Conservation (phyloP, 1,140 invertebrate species). For the Drosophila bocki region DNA sequence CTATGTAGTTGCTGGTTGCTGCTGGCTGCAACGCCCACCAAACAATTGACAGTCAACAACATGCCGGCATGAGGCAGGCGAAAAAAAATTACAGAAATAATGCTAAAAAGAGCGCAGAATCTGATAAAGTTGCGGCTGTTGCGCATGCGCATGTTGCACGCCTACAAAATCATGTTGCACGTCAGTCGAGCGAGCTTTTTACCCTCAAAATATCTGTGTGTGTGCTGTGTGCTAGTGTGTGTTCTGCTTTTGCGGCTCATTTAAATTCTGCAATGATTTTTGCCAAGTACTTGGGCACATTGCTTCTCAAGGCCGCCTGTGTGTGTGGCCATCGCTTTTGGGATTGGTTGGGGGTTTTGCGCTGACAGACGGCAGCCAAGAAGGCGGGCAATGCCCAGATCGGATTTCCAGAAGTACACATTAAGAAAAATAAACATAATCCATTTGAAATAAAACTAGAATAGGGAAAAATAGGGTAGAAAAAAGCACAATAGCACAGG, state of each 20-base stretch:
- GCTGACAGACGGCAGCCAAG: constrained; percentile 76
- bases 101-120: constrained; percentile 58
- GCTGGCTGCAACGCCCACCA: constrained; percentile 71
- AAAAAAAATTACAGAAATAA: constrained; percentile 46
- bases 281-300: constrained; percentile 61
- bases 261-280: constrained; percentile 81
- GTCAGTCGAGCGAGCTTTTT: constrained; percentile 70
- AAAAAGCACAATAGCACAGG: no score
- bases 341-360: constrained; percentile 23
- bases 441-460: not conserved
- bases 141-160: constrained; percentile 84
- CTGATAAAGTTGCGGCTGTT: constrained; percentile 80
- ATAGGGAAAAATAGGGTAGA: not conserved
- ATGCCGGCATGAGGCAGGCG: constrained; percentile 50
- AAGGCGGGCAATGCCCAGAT: constrained; percentile 66
- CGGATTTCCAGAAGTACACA: constrained; percentile 57
- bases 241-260: constrained; percentile 53
- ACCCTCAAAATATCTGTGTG: constrained; percentile 63
- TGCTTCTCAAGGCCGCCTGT: constrained; percentile 70
- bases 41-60: constrained; percentile 83
- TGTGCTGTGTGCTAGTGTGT: constrained; percentile 4
- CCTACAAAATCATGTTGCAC: constrained; percentile 85
- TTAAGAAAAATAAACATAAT: not conserved
- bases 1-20: constrained; percentile 20
- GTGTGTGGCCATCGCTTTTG: constrained; percentile 61